phyloP scores from a whole-genome alignment of 37 sponge, comb jelly and placozoan genomes.

The Halisarca cf. caerulea region DNA sequence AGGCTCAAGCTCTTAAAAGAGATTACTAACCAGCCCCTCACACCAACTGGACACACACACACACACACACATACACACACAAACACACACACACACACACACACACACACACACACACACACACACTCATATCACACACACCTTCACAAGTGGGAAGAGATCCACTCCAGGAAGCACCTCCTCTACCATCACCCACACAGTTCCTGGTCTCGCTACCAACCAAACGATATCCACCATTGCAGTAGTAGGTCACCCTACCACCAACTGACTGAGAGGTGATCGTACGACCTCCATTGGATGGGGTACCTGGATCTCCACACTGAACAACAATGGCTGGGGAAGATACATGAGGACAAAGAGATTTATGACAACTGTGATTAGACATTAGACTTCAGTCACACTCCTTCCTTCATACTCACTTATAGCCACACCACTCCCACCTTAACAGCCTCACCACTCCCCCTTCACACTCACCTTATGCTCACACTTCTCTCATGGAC shows the following conservation, averaged over 20 bases:
- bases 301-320: conserved; percentile 17
- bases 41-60: not conserved
- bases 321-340: not conserved
- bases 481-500: too few species aligned
- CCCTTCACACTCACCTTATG: too few species aligned
- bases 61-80: not conserved
- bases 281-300: conserved; percentile 26
- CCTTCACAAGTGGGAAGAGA: conserved; percentile 36
- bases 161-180: conserved; percentile 42
- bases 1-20: too few species aligned
- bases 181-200: not conserved
- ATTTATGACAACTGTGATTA: too few species aligned
- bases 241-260: conserved; percentile 25
- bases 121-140: not conserved
- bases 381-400: too few species aligned
- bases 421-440: not conserved
- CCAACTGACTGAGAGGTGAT: not conserved
- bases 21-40: too few species aligned
- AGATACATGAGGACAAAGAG: too few species aligned
- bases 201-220: conserved; percentile 20
- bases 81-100: not conserved
- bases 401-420: too few species aligned
- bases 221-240: conserved; percentile 40
- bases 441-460: not conserved
- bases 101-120: not conserved